Evolutionary conservation across 2,888 invertebrate genomes (phyloP).

Genomic region (Epirrhoe alternata): DNA sequence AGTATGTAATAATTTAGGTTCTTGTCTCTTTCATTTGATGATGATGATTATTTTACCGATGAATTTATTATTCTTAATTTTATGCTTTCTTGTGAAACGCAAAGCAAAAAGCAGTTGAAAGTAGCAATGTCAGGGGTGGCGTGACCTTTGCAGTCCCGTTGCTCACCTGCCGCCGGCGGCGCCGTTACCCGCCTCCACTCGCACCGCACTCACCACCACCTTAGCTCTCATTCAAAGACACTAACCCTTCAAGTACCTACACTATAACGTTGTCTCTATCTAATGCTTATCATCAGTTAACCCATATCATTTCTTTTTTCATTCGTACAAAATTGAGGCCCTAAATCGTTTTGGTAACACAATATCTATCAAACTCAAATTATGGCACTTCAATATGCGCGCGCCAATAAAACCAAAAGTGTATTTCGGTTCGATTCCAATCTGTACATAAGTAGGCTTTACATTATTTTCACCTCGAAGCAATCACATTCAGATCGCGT

Average conservation of each 20-base stretch:
- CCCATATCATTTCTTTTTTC: constrained; percentile 17
- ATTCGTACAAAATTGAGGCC: neutral
- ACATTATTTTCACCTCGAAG: constrained; percentile 36
- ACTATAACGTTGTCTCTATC: neutral
- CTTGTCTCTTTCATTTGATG: neutral
- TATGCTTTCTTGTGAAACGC: constrained; percentile 22
- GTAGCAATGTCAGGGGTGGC: constrained; percentile 33
- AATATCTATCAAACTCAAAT: constrained; percentile 12
- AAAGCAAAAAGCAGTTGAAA: constrained; percentile 16
- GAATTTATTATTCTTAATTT: neutral
- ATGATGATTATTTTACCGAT: neutral
- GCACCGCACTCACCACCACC: neutral
- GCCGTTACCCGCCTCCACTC: too few species aligned
- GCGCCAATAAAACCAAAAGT: constrained; percentile 25
- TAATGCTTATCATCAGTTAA: constrained; percentile 17
- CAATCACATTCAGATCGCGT: constrained; percentile 41
- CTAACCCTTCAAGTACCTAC: neutral
- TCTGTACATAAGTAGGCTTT: constrained; percentile 28
- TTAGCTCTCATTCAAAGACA: neutral
- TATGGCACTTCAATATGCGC: constrained; percentile 20
- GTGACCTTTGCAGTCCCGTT: constrained; percentile 77
- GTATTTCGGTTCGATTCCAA: constrained; percentile 32
- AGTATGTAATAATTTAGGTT: neutral
- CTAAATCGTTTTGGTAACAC: constrained; percentile 5
- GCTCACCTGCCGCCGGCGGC: constrained; percentile 60